A percentile compares a stretch with the other conserved stretches of the same genome.
phyloP scores from a whole-genome alignment of 2,113 vertebrate species.

The Sebastes schlegelii region DNA sequence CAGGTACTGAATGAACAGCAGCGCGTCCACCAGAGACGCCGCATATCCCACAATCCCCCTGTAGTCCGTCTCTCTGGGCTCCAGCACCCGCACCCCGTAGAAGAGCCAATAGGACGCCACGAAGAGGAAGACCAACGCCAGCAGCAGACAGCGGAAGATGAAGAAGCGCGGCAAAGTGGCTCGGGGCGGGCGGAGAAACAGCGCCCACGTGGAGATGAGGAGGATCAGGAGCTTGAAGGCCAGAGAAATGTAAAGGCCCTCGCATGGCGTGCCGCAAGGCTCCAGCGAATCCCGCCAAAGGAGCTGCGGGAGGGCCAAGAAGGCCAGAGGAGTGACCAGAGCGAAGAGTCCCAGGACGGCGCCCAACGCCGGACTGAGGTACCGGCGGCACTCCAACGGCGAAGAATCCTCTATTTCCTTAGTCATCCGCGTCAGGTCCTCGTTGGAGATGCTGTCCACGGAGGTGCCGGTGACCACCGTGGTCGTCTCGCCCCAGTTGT shows the following conservation, averaged over 20 bases:
- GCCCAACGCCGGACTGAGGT: conserved; percentile 82
- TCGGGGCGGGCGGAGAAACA: conserved; percentile 90
- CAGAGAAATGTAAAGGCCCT: conserved; percentile 93
- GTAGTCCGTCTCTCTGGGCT: conserved; percentile 88
- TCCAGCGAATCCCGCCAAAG: conserved; percentile 90
- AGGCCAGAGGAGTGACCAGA: conserved; percentile 89
- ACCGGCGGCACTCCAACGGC: conserved; percentile 87
- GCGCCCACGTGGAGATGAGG: conserved; percentile 91
- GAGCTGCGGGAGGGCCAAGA: conserved; percentile 90
- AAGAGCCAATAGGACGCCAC: conserved; percentile 94
- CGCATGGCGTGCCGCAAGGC: conserved; percentile 90
- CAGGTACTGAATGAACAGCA: conserved; percentile 95
- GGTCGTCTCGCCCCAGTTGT: conserved; percentile 95
- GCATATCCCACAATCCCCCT: conserved; percentile 91
- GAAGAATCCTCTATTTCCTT: conserved; percentile 92
- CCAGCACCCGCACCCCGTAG: conserved; percentile 90
- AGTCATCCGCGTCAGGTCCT: conserved; percentile 89
- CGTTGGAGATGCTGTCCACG: conserved; percentile 93
- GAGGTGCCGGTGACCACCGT: conserved; percentile 94
- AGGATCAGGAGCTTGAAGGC: conserved; percentile 95
- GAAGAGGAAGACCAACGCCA: conserved; percentile 92
- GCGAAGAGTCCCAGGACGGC: conserved; percentile 88
- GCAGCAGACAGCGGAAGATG: conserved; percentile 89
- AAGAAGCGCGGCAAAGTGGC: conserved; percentile 89
- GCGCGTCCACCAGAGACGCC: conserved; percentile 89